Evolutionary conservation across 1,140 invertebrate genomes (phyloP), one percentile per base, ranked within the genome.

Genomic region (Bombus sylvicola): DNA sequence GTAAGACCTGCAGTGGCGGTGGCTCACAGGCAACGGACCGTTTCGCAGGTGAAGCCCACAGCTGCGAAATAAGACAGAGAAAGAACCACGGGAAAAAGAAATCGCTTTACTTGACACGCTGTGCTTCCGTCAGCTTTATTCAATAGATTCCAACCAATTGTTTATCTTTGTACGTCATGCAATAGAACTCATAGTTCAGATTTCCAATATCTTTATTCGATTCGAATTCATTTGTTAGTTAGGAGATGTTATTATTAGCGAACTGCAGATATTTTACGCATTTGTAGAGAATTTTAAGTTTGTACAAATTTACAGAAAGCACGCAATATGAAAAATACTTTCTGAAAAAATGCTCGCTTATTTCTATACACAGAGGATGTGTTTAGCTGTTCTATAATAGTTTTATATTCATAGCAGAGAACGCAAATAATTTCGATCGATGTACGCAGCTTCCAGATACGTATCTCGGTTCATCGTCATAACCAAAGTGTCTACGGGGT

Each of bases 21-120:
- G 81, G 88, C 73, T 88, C 73, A 72, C 81, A 90, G 81, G 82
- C 76, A 89, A 81, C 89, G 81, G 71, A 91, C 88, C 88, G 90
- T 91, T 91, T 89, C 88, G 90, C 90, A 91, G 90, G 89, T 91
- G 90, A 91, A 89, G 76, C 83, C 79, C 79, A 83, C 90, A 91
- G 90, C 89, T 91, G 89, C 81, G 76, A 87, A 75, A 80, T 68
- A 66, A 82, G 66, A 78, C 59, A 76, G 82, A 85, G 59, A 83
- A 53, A 66, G 76, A 31, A 37, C 47, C 47, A 43, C 31, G 10
- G 73, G 22, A 31, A 72, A 79, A 84, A 90, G 89, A 88, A 90
- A 88, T 90, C 83, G 89, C 77, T 91, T 90, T 90, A 87, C 88
- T 91, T 87, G 89, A 90, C 87, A 83, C 81, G 78, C 41, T 72